Conservation (phyloP, 2,888 invertebrate genomes). For the Diarsia brunnea region DNA sequence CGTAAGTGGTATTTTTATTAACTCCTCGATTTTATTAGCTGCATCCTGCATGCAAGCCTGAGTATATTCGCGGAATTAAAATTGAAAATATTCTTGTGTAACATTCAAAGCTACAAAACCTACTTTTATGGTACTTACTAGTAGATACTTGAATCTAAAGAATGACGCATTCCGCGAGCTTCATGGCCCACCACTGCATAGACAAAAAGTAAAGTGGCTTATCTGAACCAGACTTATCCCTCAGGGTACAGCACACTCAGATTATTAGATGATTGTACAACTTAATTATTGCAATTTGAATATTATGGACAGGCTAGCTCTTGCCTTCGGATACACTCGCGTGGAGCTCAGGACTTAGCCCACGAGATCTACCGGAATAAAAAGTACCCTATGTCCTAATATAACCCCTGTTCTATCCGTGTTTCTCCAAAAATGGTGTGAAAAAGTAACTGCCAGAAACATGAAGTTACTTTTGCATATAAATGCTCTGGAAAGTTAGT, state of each 20-base stretch:
- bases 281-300: neutral
- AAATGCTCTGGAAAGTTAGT: neutral
- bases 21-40: neutral
- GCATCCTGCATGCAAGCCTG: too few species aligned
- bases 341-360: neutral
- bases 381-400: too few species aligned
- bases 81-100: too few species aligned
- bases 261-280: neutral
- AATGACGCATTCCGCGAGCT: neutral
- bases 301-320: neutral
- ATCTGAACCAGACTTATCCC: slow-evolving; percentile 5
- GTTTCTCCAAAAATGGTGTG: neutral
- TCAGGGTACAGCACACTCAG: neutral
- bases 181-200: neutral
- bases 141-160: neutral
- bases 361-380: too few species aligned
- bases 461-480: neutral
- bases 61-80: too few species aligned
- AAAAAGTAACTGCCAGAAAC: neutral
- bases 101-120: too few species aligned
- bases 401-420: neutral
- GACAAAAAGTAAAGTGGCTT: slow-evolving; percentile 4
- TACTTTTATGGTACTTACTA: neutral
- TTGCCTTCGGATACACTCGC: neutral
- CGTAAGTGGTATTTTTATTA: slow-evolving; percentile 3